phyloP scores from a whole-genome alignment of 92 coral and sea anemone genomes.

The Palythoa caribaeorum region DNA sequence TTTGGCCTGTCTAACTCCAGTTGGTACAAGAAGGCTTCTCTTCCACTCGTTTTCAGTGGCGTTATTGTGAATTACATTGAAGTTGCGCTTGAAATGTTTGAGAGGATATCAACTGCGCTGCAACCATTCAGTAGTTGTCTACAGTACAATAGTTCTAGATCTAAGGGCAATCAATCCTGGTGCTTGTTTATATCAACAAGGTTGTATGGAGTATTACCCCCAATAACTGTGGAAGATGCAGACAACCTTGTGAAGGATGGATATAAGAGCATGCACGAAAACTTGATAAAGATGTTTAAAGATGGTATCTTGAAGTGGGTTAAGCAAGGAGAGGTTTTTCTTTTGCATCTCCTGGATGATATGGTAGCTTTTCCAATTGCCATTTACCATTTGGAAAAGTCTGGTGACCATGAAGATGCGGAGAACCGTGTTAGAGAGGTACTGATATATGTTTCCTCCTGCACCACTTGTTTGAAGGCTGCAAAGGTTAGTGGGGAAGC shows the following conservation, averaged over 20 bases:
- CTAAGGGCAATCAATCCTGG: neutral
- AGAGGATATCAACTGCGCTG: neutral
- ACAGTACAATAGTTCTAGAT: slow-evolving; percentile 18
- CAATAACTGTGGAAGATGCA: slow-evolving; percentile 5
- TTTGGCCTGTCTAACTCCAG: slow-evolving; percentile 12
- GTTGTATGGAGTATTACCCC: slow-evolving; percentile 10
- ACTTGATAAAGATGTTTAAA: slow-evolving; percentile 15
- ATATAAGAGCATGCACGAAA: slow-evolving; percentile 1
- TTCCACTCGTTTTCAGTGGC: slow-evolving; percentile 1
- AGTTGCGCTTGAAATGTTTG: slow-evolving; percentile 12
- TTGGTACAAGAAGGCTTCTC: slow-evolving; percentile 5
- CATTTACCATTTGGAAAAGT: slow-evolving; percentile 19
- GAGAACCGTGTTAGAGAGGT: slow-evolving; percentile 23
- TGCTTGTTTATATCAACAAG: slow-evolving; percentile 10
- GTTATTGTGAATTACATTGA: slow-evolving; percentile 19
- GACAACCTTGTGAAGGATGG: slow-evolving; percentile 12
- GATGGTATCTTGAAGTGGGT: slow-evolving; percentile 26
- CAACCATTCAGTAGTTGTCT: slow-evolving; percentile 21
- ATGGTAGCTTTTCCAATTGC: slow-evolving; percentile 45
- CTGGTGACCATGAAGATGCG: slow-evolving; percentile 35
- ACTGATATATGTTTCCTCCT: slow-evolving; percentile 21
- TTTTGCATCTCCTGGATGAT: slow-evolving; percentile 41
- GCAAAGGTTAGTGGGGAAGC: slow-evolving; percentile 32
- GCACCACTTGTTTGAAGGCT: slow-evolving; percentile 35
- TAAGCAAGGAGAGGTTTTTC: slow-evolving; percentile 43